phyloP scores from a whole-genome alignment of 30 jellyfish, hydroid and myxozoan species.

The Catostylus mosaicus region DNA sequence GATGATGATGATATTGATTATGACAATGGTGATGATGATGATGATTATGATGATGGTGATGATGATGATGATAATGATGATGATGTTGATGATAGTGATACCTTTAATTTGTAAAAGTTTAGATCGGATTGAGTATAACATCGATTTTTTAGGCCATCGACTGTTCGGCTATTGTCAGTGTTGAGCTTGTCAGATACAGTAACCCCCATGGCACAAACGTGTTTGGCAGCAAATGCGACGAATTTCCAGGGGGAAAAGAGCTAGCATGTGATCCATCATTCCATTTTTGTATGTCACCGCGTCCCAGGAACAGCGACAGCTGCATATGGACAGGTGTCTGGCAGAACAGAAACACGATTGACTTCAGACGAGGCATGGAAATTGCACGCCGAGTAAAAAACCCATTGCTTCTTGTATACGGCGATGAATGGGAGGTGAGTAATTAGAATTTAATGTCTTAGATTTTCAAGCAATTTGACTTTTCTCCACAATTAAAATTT shows the following conservation, averaged over 20 bases:
- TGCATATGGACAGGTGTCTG: constrained; percentile 26
- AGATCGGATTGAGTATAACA: too few species aligned
- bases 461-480: background rate
- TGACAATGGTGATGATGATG: background rate
- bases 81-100: background rate
- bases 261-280: constrained; percentile 29
- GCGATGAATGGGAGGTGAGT: constrained; percentile 13
- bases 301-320: background rate
- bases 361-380: constrained; percentile 11
- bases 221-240: constrained; percentile 14
- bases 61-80: background rate
- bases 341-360: constrained; percentile 10
- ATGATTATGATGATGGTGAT: too few species aligned
- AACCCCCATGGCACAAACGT: constrained; percentile 27
- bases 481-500: background rate
- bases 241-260: constrained; percentile 14
- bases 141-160: constrained; percentile 22
- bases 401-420: constrained; percentile 6
- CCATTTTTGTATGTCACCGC: constrained; percentile 24
- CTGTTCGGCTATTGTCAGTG: constrained; percentile 33
- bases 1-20: background rate
- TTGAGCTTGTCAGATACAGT: constrained; percentile 20
- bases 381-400: background rate
- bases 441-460: too few species aligned
- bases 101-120: too few species aligned